Conservation (phyloP, 2,888 invertebrate species). For the Microctonus hyperodae region DNA sequence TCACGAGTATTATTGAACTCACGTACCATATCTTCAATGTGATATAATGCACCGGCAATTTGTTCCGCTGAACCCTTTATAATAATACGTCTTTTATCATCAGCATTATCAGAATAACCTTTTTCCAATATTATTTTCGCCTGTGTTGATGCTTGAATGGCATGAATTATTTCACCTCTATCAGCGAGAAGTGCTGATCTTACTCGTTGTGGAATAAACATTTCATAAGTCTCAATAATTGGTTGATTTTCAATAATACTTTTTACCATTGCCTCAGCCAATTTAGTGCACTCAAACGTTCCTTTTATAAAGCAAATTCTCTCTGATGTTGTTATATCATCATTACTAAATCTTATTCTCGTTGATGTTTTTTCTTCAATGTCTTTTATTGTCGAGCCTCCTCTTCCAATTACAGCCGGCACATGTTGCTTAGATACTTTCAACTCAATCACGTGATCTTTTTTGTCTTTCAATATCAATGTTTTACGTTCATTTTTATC, state of each 20-base stretch:
- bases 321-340: constrained; percentile 64
- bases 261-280: constrained; percentile 76
- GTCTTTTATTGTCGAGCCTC: constrained; percentile 77
- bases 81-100: constrained; percentile 54
- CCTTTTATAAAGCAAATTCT: constrained; percentile 79
- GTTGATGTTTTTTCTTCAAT: constrained; percentile 79
- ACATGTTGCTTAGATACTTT: constrained; percentile 71
- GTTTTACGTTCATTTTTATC: constrained; percentile 55
- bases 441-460: constrained; percentile 63
- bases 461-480: constrained; percentile 26
- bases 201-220: constrained; percentile 72
- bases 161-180: constrained; percentile 75
- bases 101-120: constrained; percentile 25
- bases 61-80: constrained; percentile 76
- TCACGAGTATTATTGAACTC: constrained; percentile 49
- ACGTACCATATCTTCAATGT: constrained; percentile 75
- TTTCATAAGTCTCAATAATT: constrained; percentile 70
- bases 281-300: constrained; percentile 69
- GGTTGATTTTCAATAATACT: constrained; percentile 76
- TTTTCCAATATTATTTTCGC: constrained; percentile 74
- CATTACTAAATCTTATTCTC: constrained; percentile 66
- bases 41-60: constrained; percentile 74
- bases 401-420: constrained; percentile 75
- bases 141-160: constrained; percentile 75
- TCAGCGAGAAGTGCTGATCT: constrained; percentile 79